Conservation (phyloP, 2,797 vertebrate genomes). For the Phoxinus dragarum region DNA sequence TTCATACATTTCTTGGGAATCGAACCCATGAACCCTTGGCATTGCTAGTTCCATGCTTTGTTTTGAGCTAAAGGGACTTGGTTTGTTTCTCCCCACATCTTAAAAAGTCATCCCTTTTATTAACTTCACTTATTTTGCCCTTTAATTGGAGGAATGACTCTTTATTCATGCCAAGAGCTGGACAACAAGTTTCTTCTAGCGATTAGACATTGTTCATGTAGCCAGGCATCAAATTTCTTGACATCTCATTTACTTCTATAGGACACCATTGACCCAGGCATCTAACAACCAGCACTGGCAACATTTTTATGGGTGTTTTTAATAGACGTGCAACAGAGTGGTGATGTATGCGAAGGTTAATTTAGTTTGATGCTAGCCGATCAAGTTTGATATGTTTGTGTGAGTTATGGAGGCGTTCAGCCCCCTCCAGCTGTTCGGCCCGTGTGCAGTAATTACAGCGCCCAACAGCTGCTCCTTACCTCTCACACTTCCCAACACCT, state of each 20-base stretch:
- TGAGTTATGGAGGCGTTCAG: conserved; percentile 25
- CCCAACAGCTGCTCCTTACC: conserved; percentile 25
- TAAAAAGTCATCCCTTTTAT: not conserved
- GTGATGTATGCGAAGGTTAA: conserved; percentile 23
- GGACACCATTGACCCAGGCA: conserved; percentile 9
- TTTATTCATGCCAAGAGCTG: not conserved
- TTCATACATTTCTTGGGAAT: not conserved
- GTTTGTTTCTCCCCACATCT: not conserved
- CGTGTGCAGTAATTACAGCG: not conserved
- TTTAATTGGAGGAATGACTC: not conserved
- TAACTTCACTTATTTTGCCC: not conserved
- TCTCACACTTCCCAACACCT: not conserved
- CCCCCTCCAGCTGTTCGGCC: conserved; percentile 8
- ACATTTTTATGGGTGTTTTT: not conserved
- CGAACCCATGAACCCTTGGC: not conserved
- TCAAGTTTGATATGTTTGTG: conserved; percentile 15
- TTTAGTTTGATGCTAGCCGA: conserved; percentile 38
- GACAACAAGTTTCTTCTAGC: not conserved
- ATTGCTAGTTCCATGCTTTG: not conserved
- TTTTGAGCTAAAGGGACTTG: not conserved
- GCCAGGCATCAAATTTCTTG: not conserved
- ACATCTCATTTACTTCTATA: conserved; percentile 34
- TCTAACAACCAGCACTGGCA: conserved; percentile 6
- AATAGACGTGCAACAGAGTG: not conserved
- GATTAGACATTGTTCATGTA: conserved; percentile 2